Evolutionary conservation across 1,140 invertebrate genomes (phyloP).

Genomic region (Maniola jurtina): DNA sequence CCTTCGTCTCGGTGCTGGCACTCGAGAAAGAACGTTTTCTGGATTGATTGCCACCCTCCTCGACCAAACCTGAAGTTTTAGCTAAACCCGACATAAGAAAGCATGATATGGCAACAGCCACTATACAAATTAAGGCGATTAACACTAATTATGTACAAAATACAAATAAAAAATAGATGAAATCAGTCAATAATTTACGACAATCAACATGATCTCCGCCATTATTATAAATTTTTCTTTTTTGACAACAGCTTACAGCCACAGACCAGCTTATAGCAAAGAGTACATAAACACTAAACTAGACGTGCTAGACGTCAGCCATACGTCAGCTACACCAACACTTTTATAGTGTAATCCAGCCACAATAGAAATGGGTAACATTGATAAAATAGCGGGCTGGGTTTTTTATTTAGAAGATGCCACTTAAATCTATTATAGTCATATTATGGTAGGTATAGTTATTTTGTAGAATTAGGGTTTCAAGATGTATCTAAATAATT

Average conservation of each 20-base stretch:
- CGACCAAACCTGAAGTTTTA: conserved; percentile 80
- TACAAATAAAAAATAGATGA: conserved; percentile 69
- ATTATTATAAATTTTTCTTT: conserved; percentile 35
- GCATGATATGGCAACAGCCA: conserved; percentile 81
- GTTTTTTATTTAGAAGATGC: no score
- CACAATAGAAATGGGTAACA: no score
- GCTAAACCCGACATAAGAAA: conserved; percentile 83
- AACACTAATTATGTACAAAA: conserved; percentile 62
- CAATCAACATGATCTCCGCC: conserved; percentile 59
- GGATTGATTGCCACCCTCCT: conserved; percentile 77
- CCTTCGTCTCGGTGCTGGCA: conserved; percentile 52
- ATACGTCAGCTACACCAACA: no score
- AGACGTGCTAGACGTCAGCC: no score
- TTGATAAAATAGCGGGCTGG: no score
- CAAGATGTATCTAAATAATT: no score
- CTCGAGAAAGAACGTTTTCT: conserved; percentile 75
- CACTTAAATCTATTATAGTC: no score
- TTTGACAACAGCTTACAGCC: conserved; percentile 20
- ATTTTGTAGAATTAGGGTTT: no score
- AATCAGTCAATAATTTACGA: conserved; percentile 56
- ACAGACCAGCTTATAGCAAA: no score
- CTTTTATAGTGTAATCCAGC: no score
- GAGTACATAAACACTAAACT: no score
- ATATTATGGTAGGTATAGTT: no score
- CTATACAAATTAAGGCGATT: conserved; percentile 57